Conservation (phyloP, 1,140 invertebrate species). For the Drosophila subobscura region DNA sequence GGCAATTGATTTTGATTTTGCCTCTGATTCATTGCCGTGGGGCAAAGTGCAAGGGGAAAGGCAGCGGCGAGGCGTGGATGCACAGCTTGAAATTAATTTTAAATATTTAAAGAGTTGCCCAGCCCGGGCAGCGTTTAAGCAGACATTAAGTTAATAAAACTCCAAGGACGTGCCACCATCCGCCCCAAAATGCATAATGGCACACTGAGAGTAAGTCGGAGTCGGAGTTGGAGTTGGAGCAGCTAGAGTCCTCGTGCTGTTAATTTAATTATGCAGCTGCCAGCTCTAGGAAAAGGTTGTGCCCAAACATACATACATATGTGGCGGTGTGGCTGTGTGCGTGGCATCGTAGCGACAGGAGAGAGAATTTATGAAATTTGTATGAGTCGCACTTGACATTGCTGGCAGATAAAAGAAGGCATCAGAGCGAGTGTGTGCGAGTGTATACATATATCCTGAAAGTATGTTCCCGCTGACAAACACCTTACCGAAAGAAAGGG, state of each 20-base stretch:
- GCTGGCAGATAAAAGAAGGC: conserved; percentile 10
- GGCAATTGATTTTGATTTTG: conserved; percentile 70
- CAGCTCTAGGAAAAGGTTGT: conserved; percentile 31
- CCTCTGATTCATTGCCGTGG: conserved; percentile 49
- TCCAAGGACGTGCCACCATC: conserved; percentile 57
- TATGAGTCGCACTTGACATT: conserved; percentile 49
- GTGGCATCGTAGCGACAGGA: conserved; percentile 11
- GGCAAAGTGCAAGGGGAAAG: neutral
- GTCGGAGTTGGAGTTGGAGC: neutral
- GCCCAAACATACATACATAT: neutral
- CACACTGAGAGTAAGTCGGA: neutral
- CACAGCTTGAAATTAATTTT: conserved; percentile 64
- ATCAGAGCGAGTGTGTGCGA: too few species aligned
- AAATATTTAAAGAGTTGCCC: conserved; percentile 69
- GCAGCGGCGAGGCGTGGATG: neutral
- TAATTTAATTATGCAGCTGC: conserved; percentile 74
- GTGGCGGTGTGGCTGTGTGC: conserved; percentile 8
- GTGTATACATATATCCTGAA: conserved; percentile 4
- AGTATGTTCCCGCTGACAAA: conserved; percentile 12
- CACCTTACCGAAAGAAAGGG: neutral
- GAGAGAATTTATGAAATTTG: conserved; percentile 51
- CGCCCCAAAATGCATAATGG: too few species aligned
- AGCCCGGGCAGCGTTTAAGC: conserved; percentile 62
- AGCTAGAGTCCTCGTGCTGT: conserved; percentile 34
- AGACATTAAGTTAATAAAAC: conserved; percentile 76